Conservation (phyloP, 2,113 vertebrate species). For the Oncorhynchus masou region DNA sequence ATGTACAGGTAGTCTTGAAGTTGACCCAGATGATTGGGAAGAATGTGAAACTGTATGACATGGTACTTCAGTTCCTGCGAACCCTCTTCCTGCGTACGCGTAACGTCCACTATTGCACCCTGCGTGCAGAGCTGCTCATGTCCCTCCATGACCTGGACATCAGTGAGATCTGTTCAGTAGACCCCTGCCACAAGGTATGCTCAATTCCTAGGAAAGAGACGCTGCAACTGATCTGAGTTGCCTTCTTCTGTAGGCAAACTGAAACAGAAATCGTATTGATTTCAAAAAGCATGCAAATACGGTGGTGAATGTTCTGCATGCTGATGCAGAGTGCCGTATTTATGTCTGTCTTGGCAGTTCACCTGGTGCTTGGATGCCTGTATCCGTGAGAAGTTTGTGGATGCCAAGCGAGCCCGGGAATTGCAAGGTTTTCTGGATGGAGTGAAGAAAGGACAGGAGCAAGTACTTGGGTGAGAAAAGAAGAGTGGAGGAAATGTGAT, state of each 20-base stretch:
- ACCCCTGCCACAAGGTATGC: conserved; percentile 93
- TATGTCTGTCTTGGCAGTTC: conserved; percentile 74
- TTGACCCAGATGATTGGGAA: conserved; percentile 97
- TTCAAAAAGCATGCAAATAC: background rate
- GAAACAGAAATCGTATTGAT: background rate
- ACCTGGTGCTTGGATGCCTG: conserved; percentile 98
- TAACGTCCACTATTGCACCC: conserved; percentile 94
- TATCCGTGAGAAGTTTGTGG: conserved; percentile 95
- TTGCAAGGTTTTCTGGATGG: conserved; percentile 95
- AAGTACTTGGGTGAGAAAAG: conserved; percentile 88
- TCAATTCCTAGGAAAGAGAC: too few relatives aligned
- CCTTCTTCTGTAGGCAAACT: too few relatives aligned
- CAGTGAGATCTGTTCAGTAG: conserved; percentile 93
- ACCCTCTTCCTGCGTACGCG: conserved; percentile 90
- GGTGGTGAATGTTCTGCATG: background rate
- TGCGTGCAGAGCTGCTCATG: conserved; percentile 97
- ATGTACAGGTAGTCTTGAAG: conserved; percentile 87
- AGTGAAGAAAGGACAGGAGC: conserved; percentile 96
- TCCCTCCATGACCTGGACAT: conserved; percentile 94
- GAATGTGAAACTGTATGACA: conserved; percentile 96
- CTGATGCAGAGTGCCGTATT: background rate
- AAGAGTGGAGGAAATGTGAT: too few relatives aligned
- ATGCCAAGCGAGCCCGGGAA: conserved; percentile 93
- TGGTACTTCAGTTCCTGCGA: conserved; percentile 96
- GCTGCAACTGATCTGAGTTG: background rate